Evolutionary conservation across 2,797 vertebrate species (phyloP), one percentile per base, ranked within the genome.

Genomic region (Cynopterus sphinx): DNA sequence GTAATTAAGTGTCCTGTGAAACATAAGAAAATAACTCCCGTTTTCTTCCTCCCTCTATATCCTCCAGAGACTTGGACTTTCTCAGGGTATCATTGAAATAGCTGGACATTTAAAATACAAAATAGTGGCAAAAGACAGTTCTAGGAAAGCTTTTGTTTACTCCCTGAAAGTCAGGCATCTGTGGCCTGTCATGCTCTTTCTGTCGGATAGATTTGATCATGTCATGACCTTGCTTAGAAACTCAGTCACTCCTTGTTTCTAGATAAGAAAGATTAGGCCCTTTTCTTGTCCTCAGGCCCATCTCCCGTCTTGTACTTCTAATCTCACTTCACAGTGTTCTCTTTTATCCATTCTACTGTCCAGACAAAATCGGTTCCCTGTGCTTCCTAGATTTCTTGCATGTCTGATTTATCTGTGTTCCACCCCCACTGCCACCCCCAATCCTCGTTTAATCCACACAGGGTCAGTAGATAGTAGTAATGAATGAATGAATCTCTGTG

Each of bases 391-490:
- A 67, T 78, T 57, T 92, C 33, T 33, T 31, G 33, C 41, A 0
- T 39, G 9, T 81, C 11, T 36, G 7, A 33, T 73, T 49, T 74
- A 79, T 79, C 79, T 87, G 24, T 63, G 36, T 71, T 46, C 17
- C 4, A 0, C 22, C 10, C 6, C 9, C 1, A 15, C 49, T n/a
- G n/a, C 7, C 57, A 0, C 0, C 28, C 31, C 68, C 13, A 10
- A 0, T 68, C 13, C 26, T 51, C 1, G 2, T 81, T 90, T n/a
- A 90, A 1, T 51, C 81, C 33, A 24, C 55, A 10, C 7, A 12
- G 61, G 73, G 31, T 83, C 11, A 26, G 26, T 68, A 78, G 81
- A 28, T 61, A 9, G 19, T 15, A 17, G 24, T 49, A 70, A 24
- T 55, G 33, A 74, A 24, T 55, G n/a, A 73, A 24, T 61, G 55